Evolutionary conservation across 1,140 invertebrate species (phyloP).

Genomic region (Drosophila sp.): DNA sequence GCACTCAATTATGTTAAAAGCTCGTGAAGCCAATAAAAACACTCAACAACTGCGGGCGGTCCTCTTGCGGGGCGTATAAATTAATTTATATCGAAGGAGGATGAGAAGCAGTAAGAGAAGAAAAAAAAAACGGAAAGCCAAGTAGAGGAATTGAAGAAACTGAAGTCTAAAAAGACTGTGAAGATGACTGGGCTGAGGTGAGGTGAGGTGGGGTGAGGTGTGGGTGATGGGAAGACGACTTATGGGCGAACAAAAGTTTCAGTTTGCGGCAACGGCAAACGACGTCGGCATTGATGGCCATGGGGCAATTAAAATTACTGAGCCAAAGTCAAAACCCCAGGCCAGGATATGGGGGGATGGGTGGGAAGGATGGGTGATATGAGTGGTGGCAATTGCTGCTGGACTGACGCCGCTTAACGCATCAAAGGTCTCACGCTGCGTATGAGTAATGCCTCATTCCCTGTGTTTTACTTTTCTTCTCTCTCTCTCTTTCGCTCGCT

Average conservation of each 20-base stretch:
- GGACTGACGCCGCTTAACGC: slow-evolving; percentile 36
- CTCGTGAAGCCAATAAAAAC: slow-evolving; percentile 55
- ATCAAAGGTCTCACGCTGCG: slow-evolving; percentile 63
- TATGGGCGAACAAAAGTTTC: slow-evolving; percentile 31
- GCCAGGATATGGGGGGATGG: background rate
- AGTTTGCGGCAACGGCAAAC: slow-evolving; percentile 13
- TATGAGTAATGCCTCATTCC: slow-evolving; percentile 68
- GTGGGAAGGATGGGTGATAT: background rate
- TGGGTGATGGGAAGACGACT: slow-evolving; percentile 19
- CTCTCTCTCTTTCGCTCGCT: background rate
- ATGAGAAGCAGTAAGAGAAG: slow-evolving; percentile 4
- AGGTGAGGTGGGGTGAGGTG: background rate
- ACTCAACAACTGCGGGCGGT: slow-evolving; percentile 48
- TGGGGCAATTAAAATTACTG: slow-evolving; percentile 70
- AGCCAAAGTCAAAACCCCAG: slow-evolving; percentile 29
- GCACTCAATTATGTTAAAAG: slow-evolving; percentile 73
- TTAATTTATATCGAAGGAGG: slow-evolving; percentile 52
- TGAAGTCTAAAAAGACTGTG: background rate
- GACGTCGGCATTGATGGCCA: background rate
- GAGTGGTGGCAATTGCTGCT: slow-evolving; percentile 6
- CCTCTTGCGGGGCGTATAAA: slow-evolving; percentile 45
- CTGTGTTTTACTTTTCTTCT: background rate
- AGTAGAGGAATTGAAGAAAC: background rate
- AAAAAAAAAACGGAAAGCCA: slow-evolving; percentile 3
- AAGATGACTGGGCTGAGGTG: too few species aligned